A percentile compares a stretch with the other conserved stretches of the same genome.
Conservation (phyloP, 2,113 vertebrate species). For the Argyrosomus japonicus region DNA sequence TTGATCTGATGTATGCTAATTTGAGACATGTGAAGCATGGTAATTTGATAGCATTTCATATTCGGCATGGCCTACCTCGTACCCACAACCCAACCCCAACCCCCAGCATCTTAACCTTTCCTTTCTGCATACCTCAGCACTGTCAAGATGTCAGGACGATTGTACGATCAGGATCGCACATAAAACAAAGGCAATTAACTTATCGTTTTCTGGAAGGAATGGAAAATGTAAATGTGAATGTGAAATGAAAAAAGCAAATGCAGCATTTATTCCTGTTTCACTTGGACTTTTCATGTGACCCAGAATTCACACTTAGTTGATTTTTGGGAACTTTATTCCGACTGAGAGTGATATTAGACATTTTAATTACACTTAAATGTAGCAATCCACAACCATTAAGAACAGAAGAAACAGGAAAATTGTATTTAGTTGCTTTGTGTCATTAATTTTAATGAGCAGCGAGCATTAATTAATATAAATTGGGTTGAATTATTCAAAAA, state of each 20-base stretch:
- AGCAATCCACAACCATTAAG: background rate
- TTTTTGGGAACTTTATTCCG: background rate
- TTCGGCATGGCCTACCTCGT: conserved; percentile 18
- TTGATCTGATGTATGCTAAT: conserved; percentile 81
- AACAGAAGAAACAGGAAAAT: background rate
- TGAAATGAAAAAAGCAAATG: background rate
- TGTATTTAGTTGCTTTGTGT: background rate
- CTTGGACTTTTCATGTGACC: background rate
- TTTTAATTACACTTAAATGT: conserved; percentile 10
- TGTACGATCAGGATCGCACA: conserved; percentile 6
- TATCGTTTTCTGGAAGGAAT: conserved; percentile 1
- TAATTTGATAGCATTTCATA: conserved; percentile 71
- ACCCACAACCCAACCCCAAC: conserved; percentile 8
- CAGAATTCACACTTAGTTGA: background rate
- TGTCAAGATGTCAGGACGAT: conserved; percentile 44
- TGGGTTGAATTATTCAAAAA: background rate
- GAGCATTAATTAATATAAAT: background rate
- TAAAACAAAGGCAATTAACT: conserved; percentile 42
- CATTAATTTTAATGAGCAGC: background rate
- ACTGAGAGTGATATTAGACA: background rate
- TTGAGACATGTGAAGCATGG: conserved; percentile 71
- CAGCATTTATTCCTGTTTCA: background rate
- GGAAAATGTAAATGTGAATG: background rate
- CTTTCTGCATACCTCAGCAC: conserved; percentile 66
- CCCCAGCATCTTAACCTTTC: conserved; percentile 58